Evolutionary conservation across 2,797 vertebrate species (phyloP).

Genomic region (Miichthys miiuy): DNA sequence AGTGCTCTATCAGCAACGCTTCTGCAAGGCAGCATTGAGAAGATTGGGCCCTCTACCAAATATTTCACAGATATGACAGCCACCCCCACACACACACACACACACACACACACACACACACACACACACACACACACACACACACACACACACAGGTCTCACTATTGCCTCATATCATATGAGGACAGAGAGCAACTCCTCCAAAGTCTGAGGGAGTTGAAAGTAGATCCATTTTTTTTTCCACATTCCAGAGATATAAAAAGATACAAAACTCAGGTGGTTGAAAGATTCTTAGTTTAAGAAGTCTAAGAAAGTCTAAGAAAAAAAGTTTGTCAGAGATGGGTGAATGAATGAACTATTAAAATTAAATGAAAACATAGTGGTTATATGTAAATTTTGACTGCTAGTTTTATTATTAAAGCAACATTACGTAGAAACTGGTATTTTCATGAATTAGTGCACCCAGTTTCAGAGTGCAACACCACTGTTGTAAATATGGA

Average conservation of each 20-base stretch:
- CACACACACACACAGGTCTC: not conserved
- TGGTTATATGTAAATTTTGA: too few relatives aligned
- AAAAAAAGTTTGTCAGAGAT: too few relatives aligned
- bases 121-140: slow-evolving; percentile 7
- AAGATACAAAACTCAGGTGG: too few relatives aligned
- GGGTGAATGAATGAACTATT: not conserved
- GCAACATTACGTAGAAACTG: too few relatives aligned
- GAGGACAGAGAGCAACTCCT: not conserved
- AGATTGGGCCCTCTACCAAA: slow-evolving; percentile 49
- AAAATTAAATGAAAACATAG: too few relatives aligned
- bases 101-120: not conserved
- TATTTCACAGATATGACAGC: slow-evolving; percentile 37
- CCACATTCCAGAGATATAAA: not conserved
- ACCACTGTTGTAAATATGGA: too few relatives aligned
- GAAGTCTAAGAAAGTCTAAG: too few relatives aligned
- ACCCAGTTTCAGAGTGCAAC: too few relatives aligned
- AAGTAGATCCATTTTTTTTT: not conserved
- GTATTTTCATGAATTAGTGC: too few relatives aligned
- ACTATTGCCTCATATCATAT: not conserved
- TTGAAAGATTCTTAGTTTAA: too few relatives aligned
- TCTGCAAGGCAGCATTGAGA: slow-evolving; percentile 51
- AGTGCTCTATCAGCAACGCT: slow-evolving; percentile 31
- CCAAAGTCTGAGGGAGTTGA: not conserved
- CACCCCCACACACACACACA: not conserved
- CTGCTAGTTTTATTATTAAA: too few relatives aligned